Percentiles rank a stretch among this genome's conserved stretches.
Evolutionary conservation across 2,888 invertebrate species (phyloP).

Genomic region (Epistrophe eligans): DNA sequence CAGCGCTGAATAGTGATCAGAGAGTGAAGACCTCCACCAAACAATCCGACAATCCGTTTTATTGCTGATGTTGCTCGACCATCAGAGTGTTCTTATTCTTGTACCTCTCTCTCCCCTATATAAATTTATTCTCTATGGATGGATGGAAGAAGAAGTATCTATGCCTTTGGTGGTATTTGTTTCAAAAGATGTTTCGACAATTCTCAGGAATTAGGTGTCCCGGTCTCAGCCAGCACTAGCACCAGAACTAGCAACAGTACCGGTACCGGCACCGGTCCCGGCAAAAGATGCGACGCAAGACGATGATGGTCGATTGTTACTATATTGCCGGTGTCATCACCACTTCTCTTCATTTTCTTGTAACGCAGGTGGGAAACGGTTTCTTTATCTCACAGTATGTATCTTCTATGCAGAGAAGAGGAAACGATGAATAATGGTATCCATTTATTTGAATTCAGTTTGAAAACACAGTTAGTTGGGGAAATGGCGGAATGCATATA

Average conservation of each 20-base stretch:
- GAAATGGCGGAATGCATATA: conserved; percentile 42
- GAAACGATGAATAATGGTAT: conserved; percentile 52
- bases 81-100: conserved; percentile 52
- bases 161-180: conserved; percentile 56
- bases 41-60: conserved; percentile 53
- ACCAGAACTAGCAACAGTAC: no score
- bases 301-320: conserved; percentile 58
- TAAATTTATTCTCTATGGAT: background rate
- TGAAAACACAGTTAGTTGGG: conserved; percentile 40
- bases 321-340: conserved; percentile 47
- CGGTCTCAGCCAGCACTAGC: background rate
- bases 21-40: conserved; percentile 50
- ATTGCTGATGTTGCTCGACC: conserved; percentile 47
- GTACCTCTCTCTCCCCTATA: background rate
- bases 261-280: background rate
- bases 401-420: conserved; percentile 38
- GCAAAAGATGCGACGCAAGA: background rate
- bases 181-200: conserved; percentile 67
- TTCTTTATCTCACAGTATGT: conserved; percentile 50
- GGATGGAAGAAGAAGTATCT: background rate
- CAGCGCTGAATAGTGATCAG: conserved; percentile 27
- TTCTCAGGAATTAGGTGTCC: conserved; percentile 68
- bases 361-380: conserved; percentile 65
- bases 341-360: conserved; percentile 37
- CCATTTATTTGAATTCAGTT: conserved; percentile 52